Evolutionary conservation across 92 coral and sea anemone species (phyloP).

Genomic region (Parazoanthus atlanticus): DNA sequence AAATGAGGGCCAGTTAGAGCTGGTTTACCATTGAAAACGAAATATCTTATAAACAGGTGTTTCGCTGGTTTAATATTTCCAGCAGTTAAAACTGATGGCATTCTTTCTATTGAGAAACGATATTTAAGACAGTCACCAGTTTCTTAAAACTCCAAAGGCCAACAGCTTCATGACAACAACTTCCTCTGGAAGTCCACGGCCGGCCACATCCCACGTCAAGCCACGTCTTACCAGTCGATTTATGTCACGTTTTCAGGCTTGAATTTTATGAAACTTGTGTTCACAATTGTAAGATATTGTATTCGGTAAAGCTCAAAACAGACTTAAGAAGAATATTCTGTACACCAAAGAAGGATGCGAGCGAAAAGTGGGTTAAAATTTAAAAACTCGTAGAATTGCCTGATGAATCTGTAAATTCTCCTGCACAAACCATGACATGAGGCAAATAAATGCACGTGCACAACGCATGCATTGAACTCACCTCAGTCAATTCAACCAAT

Average conservation of each 20-base stretch:
- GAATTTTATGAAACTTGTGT: not conserved
- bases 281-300: not conserved
- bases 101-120: too few relatives aligned
- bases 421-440: not conserved
- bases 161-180: not conserved
- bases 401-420: slow-evolving; percentile 16
- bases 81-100: too few relatives aligned
- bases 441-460: not conserved
- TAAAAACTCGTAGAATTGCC: not conserved
- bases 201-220: not conserved
- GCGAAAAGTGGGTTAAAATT: too few relatives aligned
- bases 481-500: slow-evolving; percentile 28
- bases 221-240: not conserved
- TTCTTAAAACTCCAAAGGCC: not conserved
- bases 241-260: not conserved
- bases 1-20: not conserved
- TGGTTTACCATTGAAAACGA: not conserved
- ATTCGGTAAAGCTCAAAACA: not conserved
- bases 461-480: slow-evolving; percentile 35
- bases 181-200: not conserved
- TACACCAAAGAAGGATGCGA: not conserved
- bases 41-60: not conserved
- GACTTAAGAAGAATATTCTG: not conserved
- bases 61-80: not conserved
- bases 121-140: too few relatives aligned